Conservation (phyloP, 1,140 invertebrate genomes). For the Archivesica marissinica region DNA sequence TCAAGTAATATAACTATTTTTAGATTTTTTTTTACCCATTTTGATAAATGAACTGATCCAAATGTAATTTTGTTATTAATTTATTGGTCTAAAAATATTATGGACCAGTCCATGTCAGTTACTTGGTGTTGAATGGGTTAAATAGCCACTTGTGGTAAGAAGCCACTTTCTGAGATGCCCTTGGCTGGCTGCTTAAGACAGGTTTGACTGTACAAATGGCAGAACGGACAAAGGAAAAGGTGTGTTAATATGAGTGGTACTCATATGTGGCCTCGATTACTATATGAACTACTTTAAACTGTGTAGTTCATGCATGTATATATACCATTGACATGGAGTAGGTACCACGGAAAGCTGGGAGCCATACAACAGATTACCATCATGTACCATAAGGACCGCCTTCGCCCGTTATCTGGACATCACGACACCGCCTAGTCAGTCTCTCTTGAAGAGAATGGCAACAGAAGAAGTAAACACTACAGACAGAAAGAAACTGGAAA, state of each 20-base stretch:
- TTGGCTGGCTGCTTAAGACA: too few species aligned
- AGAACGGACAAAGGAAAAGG: neutral
- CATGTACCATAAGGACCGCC: slow-evolving; percentile 90
- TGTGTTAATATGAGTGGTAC: neutral
- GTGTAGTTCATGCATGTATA: neutral
- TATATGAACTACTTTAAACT: neutral
- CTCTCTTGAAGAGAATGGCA: slow-evolving; percentile 92
- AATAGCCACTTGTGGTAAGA: too few species aligned
- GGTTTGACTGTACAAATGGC: too few species aligned
- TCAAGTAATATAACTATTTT: too few species aligned
- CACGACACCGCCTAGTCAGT: slow-evolving; percentile 95
- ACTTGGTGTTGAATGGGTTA: too few species aligned
- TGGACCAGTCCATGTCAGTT: too few species aligned
- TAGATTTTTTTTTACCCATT: too few species aligned
- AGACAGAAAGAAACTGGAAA: slow-evolving; percentile 90
- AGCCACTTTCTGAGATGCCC: too few species aligned
- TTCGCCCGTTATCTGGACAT: slow-evolving; percentile 95
- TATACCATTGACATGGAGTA: slow-evolving; percentile 74
- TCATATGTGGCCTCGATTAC: neutral
- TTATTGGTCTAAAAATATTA: too few species aligned
- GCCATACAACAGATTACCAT: slow-evolving; percentile 92
- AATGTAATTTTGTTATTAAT: too few species aligned
- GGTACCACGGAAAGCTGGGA: slow-evolving; percentile 94
- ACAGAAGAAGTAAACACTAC: slow-evolving; percentile 89
- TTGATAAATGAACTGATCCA: too few species aligned